Conservation (phyloP, 2,113 vertebrate genomes). For the Hyaena hyaena region DNA sequence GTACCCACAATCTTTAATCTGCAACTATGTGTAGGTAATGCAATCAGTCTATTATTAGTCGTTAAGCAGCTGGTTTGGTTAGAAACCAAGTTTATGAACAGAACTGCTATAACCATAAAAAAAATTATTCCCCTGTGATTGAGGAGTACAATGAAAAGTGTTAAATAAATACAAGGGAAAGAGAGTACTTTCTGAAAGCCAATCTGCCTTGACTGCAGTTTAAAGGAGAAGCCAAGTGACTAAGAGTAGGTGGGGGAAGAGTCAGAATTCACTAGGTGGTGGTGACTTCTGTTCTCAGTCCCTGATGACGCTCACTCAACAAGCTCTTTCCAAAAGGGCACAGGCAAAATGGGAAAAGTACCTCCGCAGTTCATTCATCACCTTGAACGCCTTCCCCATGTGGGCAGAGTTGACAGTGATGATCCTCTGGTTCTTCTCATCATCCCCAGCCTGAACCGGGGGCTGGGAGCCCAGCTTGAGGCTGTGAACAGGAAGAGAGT, state of each 20-base stretch:
- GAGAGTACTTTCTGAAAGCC: not conserved
- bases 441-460: conserved; percentile 88
- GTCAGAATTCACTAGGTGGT: conserved; percentile 10
- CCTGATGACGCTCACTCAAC: not conserved
- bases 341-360: conserved; percentile 78
- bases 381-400: conserved; percentile 96
- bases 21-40: conserved; percentile 71
- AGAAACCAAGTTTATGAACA: conserved; percentile 73
- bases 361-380: conserved; percentile 98
- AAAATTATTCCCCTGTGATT: conserved; percentile 59
- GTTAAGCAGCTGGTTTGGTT: conserved; percentile 74
- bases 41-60: conserved; percentile 69
- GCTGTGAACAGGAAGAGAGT: conserved; percentile 76
- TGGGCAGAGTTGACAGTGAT: conserved; percentile 93
- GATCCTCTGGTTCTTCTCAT: conserved; percentile 88
- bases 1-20: conserved; percentile 67
- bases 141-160: conserved; percentile 56
- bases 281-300: conserved; percentile 10
- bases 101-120: conserved; percentile 68
- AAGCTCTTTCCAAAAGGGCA: conserved; percentile 49
- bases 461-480: conserved; percentile 84
- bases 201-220: not conserved
- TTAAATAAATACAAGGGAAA: conserved; percentile 58
- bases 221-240: conserved; percentile 11
- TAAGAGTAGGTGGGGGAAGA: conserved; percentile 22